A percentile compares a stretch with the other conserved stretches of the same genome.
Evolutionary conservation across 2,888 invertebrate genomes (phyloP).

Genomic region (Harpagoxenus sublaevis): DNA sequence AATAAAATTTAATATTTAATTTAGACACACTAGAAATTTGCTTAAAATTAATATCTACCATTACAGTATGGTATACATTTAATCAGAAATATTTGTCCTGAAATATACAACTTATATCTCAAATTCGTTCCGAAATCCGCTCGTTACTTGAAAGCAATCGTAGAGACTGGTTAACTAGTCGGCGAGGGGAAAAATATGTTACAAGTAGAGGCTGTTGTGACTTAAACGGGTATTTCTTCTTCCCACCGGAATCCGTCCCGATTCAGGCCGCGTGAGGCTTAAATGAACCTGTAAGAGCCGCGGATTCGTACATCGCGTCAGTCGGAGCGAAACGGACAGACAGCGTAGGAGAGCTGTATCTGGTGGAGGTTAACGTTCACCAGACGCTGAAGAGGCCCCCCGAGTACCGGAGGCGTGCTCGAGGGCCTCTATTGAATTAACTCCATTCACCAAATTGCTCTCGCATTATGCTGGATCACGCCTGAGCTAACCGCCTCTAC

Average conservation of each 20-base stretch:
- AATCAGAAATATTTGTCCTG: neutral
- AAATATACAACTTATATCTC: neutral
- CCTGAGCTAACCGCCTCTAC: slow-evolving; percentile 73
- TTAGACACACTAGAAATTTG: neutral
- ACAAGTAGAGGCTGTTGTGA: slow-evolving; percentile 41
- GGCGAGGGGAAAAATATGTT: slow-evolving; percentile 10
- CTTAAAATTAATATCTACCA: neutral
- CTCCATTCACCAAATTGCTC: slow-evolving; percentile 81
- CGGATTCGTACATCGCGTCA: slow-evolving; percentile 44
- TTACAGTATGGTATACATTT: neutral
- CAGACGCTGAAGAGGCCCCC: slow-evolving; percentile 61
- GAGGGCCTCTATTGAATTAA: slow-evolving; percentile 80
- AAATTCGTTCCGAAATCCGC: neutral
- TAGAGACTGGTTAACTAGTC: neutral
- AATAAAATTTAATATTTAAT: neutral
- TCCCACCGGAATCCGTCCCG: slow-evolving; percentile 50
- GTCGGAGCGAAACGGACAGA: slow-evolving; percentile 46
- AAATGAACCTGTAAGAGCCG: slow-evolving; percentile 61
- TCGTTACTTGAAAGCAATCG: slow-evolving; percentile 3
- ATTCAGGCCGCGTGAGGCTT: slow-evolving; percentile 58
- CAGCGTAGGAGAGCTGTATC: slow-evolving; percentile 60
- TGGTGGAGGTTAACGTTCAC: slow-evolving; percentile 72
- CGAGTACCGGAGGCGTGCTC: slow-evolving; percentile 74
- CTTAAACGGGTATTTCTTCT: slow-evolving; percentile 31
- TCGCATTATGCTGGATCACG: slow-evolving; percentile 81